Evolutionary conservation across 1,140 invertebrate species (phyloP).

Genomic region (Drosophila orosa): DNA sequence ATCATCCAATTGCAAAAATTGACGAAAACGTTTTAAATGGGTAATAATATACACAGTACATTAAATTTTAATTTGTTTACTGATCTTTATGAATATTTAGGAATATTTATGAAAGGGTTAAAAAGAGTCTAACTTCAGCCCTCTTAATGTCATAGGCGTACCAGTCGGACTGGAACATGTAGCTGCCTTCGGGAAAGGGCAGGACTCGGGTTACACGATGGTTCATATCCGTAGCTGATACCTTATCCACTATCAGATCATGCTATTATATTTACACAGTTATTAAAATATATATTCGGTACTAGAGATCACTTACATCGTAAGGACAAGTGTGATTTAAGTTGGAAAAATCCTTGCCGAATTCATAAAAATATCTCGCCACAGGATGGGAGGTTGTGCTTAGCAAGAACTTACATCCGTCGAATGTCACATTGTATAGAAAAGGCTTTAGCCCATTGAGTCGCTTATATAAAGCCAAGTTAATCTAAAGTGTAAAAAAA

Average conservation of each 20-base stretch:
- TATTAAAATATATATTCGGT: too few species aligned
- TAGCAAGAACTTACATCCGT: slow-evolving; percentile 9
- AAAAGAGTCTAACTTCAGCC: not conserved
- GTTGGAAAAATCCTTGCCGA: not conserved
- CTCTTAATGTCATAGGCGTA: not conserved
- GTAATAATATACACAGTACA: too few species aligned
- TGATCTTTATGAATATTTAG: too few species aligned
- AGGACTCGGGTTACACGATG: not conserved
- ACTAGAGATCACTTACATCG: not conserved
- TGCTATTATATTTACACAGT: not conserved
- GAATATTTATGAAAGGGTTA: not conserved
- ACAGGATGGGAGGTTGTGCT: not conserved
- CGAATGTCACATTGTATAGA: slow-evolving; percentile 4
- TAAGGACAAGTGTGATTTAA: slow-evolving; percentile 24
- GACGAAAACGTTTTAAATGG: too few species aligned
- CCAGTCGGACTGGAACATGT: slow-evolving; percentile 1
- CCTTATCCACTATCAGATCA: not conserved
- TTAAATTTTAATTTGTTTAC: too few species aligned
- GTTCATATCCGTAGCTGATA: not conserved
- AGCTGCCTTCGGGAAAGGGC: slow-evolving; percentile 5
- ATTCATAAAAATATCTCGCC: not conserved
- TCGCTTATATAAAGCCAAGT: slow-evolving; percentile 2
- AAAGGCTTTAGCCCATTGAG: slow-evolving; percentile 12
- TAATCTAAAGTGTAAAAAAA: not conserved
- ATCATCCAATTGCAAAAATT: too few species aligned